Evolutionary conservation across 2,888 invertebrate genomes (phyloP), one percentile per base, ranked within the genome.

Genomic region (Pheosia tremula): DNA sequence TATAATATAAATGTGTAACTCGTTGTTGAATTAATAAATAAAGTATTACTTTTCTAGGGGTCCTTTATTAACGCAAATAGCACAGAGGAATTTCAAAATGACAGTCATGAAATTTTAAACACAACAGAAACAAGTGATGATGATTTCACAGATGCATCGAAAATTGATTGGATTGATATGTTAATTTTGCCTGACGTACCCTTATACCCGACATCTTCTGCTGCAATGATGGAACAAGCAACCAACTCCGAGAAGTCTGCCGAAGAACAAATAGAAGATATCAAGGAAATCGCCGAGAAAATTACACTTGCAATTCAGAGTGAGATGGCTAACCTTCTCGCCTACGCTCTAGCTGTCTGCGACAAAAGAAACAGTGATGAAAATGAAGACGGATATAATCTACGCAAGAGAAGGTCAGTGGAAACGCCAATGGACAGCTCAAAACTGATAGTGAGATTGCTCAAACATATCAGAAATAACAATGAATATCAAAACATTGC

Each of bases 401-500:
- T 75, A 11, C 88, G 91, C 61, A 84, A 78, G 57, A 89, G 79
- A 64, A 82, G 93, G 69, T 91, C 92, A 5, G 52, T 69, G 0
- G 92, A 91, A 69, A 79, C 86, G 24, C 91, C 93, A 3, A 84
- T 91, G 82, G 93, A 88, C 43, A 90, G 90, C 71, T 83, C 89
- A 3, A 79, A 88, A 43, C 61, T 91, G 10, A 84, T 93, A 0
- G 87, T 86, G 80, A 83, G 89, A 72, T 66, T 93, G 37, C 72
- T 93, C 2, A 89, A 88, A 61, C 93, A 93, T 63, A 93, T 93
- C 2, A 93, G 92, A 68, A 82, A 83, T 0, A 91, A 86, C 64
- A 93, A 93, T 58, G 93, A 93, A 71, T 88, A 87, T 63, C 93
- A 93, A 61, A 93, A 92, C 63, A 86, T 91, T n/a, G 92, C 92